These are phyloP conservation scores for Syndactyla subalaris DNA, from an alignment of 2,797 vertebrate species.

Conservation along the genomic window DNA sequence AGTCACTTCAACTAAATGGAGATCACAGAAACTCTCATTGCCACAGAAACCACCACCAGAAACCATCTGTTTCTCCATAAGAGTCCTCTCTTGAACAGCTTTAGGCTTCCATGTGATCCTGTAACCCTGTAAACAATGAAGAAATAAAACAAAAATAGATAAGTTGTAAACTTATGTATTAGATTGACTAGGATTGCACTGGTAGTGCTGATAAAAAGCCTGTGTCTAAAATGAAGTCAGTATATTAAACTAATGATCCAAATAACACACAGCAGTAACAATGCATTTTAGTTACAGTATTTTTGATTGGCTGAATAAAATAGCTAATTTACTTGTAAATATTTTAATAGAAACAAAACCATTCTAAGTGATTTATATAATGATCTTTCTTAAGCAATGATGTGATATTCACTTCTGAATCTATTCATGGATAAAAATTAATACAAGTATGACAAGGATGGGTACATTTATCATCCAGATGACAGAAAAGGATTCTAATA, in stretches of 20 bases:
- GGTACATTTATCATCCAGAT: neutral
- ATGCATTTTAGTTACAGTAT: neutral
- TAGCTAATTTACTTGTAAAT: constrained; percentile 43
- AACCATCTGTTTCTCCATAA: neutral
- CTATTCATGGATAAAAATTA: neutral
- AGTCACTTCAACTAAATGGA: neutral
- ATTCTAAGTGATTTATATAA: neutral
- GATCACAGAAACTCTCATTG: neutral
- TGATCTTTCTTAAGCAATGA: constrained; percentile 1
- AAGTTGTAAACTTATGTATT: neutral
- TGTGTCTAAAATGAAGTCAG: neutral
- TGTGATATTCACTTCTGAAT: neutral
- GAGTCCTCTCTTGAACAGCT: neutral
- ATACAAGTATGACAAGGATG: neutral
- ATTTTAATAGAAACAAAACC: neutral
- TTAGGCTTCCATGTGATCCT: neutral
- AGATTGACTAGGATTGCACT: neutral
- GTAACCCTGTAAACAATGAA: neutral
- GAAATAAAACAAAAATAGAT: neutral
- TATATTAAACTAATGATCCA: constrained; percentile 22
- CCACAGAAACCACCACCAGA: neutral
- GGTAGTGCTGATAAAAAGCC: neutral
- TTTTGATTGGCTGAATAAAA: constrained; percentile 5
- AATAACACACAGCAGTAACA: neutral
- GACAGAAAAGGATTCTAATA: neutral